These are phyloP conservation scores for Ciona savignyi DNA, from an alignment of 23 tunicate genomes.

Conservation along the genomic window DNA sequence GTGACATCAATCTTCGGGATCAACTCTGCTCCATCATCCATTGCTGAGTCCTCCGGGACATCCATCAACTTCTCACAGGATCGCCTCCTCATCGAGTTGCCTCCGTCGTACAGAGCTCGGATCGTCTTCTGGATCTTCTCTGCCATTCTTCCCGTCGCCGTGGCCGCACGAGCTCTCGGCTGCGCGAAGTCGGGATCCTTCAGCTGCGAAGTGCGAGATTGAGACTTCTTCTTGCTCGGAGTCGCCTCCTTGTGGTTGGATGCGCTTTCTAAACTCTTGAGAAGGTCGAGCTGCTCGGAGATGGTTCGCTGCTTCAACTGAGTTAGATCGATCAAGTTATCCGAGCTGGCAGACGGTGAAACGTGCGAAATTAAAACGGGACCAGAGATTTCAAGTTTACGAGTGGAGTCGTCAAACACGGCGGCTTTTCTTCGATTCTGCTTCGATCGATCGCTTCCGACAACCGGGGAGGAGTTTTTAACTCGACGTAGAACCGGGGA, in stretches of 20 bases:
- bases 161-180: background rate
- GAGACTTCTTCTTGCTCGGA: background rate
- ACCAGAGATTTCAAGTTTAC: conserved; percentile 3
- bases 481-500: conserved; percentile 21
- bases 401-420: conserved; percentile 8
- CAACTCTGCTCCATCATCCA: background rate
- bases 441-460: background rate
- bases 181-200: background rate
- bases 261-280: conserved; percentile 6
- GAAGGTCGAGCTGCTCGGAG: conserved; percentile 25
- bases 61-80: conserved; percentile 13
- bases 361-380: conserved; percentile 20
- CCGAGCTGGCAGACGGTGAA: background rate
- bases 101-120: conserved; percentile 62
- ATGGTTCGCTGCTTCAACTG: conserved; percentile 21
- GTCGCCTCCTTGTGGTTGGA: background rate
- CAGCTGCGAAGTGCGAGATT: background rate
- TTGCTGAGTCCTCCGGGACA: background rate
- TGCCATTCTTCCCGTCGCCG: conserved; percentile 63
- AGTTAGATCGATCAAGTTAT: conserved; percentile 7
- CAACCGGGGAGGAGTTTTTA: background rate
- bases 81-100: conserved; percentile 8
- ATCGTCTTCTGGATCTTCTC: conserved; percentile 79
- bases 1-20: no score
- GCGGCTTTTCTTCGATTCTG: conserved; percentile 28